A percentile compares a stretch with the other conserved stretches of the same genome.
These are phyloP conservation scores for Charadrius vociferus DNA, from an alignment of 2,113 vertebrate genomes.

Conservation along the genomic window DNA sequence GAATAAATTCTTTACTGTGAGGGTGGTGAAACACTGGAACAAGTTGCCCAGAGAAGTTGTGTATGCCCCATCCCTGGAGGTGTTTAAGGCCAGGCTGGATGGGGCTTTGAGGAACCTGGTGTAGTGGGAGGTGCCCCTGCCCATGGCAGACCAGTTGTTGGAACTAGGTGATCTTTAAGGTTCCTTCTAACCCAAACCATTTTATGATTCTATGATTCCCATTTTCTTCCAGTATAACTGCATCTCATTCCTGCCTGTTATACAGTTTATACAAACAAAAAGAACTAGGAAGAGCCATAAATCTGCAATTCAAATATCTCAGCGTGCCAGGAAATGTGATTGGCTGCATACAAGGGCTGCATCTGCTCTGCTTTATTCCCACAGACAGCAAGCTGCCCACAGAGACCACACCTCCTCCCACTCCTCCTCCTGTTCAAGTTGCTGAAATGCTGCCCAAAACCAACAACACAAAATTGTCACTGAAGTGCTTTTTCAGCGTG, in stretches of 20 bases:
- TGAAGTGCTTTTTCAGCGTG: background rate
- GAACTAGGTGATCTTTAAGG: background rate
- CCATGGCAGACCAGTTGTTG: background rate
- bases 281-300: background rate
- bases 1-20: background rate
- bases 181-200: background rate
- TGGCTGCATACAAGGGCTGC: background rate
- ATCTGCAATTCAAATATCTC: conserved; percentile 45
- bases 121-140: background rate
- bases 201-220: background rate
- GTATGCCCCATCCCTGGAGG: background rate
- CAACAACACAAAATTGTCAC: background rate
- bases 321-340: background rate
- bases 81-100: background rate
- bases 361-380: conserved; percentile 30
- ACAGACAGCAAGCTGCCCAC: background rate
- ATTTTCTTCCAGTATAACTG: background rate
- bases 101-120: background rate
- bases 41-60: background rate
- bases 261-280: background rate
- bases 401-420: background rate
- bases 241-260: background rate
- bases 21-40: background rate
- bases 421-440: background rate
- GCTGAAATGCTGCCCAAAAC: conserved; percentile 9